phyloP scores from a whole-genome alignment of 2,797 vertebrate genomes.

The Jordanella pulchra region DNA sequence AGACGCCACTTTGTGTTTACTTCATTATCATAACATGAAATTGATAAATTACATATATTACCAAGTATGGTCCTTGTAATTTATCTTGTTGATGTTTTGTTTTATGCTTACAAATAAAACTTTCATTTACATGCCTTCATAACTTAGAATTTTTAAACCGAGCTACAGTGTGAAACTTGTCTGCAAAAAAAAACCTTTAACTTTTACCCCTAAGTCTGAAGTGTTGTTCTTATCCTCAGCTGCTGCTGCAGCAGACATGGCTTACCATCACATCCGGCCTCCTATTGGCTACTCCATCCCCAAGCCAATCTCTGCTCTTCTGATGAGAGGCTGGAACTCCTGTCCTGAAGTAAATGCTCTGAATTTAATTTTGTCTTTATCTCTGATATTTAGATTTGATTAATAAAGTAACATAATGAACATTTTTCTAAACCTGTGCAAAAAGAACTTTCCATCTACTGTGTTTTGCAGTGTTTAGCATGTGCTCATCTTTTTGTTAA shows the following conservation, averaged over 20 bases:
- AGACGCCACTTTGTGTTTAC: not conserved
- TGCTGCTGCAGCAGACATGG: conserved; percentile 94
- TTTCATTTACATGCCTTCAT: not conserved
- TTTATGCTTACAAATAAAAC: not conserved
- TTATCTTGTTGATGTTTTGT: not conserved
- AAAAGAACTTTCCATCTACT: not conserved
- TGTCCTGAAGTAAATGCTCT: conserved; percentile 86
- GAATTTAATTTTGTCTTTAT: not conserved
- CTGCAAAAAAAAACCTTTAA: too few relatives aligned
- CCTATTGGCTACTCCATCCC: conserved; percentile 93
- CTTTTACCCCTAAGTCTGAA: not conserved
- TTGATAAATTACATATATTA: not conserved
- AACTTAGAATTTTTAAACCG: not conserved
- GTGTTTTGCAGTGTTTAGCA: not conserved
- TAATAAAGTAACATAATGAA: not conserved
- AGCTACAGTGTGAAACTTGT: not conserved
- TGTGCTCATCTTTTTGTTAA: not conserved
- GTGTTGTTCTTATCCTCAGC: conserved; percentile 67
- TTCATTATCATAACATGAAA: not conserved
- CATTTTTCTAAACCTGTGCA: not conserved
- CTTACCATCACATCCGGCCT: conserved; percentile 91
- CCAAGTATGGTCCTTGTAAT: not conserved
- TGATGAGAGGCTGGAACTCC: conserved; percentile 92
- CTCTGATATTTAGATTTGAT: not conserved
- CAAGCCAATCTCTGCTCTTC: conserved; percentile 84